Evolutionary conservation across 2,113 vertebrate species (phyloP).

Genomic region (Zosterops borbonicus): DNA sequence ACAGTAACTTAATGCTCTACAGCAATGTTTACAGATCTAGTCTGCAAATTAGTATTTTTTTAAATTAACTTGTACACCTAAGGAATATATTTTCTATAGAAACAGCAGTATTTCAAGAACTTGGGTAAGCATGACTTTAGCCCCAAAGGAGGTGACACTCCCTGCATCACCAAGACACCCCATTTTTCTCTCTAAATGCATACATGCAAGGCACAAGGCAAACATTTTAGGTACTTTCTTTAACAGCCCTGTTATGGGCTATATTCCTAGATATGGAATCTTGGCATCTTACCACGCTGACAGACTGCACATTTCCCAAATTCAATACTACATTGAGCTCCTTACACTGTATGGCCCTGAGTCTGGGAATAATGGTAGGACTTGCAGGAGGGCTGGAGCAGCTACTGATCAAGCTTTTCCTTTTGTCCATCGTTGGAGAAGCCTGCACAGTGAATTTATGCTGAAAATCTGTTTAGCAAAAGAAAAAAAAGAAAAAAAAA

Average conservation of each 20-base stretch:
- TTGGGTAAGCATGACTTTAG: not conserved
- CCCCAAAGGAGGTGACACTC: not conserved
- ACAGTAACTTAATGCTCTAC: not conserved
- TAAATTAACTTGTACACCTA: not conserved
- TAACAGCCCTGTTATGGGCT: not conserved
- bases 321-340: slow-evolving; percentile 44
- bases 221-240: not conserved
- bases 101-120: not conserved
- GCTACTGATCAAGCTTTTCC: slow-evolving; percentile 88
- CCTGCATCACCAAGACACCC: not conserved
- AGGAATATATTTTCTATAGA: not conserved
- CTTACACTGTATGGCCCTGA: slow-evolving; percentile 96
- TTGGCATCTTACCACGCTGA: slow-evolving; percentile 4
- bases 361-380: slow-evolving; percentile 90
- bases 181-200: not conserved
- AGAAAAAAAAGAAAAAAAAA: not conserved
- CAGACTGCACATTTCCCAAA: slow-evolving; percentile 33
- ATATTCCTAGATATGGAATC: not conserved
- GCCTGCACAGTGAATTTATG: slow-evolving; percentile 99
- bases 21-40: not conserved
- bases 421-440: slow-evolving; percentile 92
- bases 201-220: not conserved
- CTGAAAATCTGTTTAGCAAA: slow-evolving; percentile 87
- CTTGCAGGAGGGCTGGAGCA: slow-evolving; percentile 91
- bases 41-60: not conserved